phyloP scores from a whole-genome alignment of 2,797 vertebrate genomes.

The Bradypodion ventrale region DNA sequence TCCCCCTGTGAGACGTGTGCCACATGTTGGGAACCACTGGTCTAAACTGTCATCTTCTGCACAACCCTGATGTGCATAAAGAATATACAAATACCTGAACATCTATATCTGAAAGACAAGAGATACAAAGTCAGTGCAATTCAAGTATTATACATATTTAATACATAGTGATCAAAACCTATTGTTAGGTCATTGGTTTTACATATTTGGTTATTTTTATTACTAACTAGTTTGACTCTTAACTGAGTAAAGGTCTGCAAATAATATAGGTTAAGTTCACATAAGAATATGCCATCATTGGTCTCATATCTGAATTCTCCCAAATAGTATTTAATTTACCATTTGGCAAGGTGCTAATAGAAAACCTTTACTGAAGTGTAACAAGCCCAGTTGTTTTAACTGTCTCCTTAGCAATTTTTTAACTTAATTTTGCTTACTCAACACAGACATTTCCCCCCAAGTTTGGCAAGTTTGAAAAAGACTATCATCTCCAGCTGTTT shows the following conservation, averaged over 20 bases:
- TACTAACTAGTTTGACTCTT: neutral
- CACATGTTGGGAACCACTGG: too few species aligned
- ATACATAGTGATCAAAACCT: neutral
- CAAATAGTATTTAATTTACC: neutral
- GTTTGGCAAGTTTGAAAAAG: neutral
- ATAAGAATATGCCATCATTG: neutral
- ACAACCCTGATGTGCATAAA: neutral
- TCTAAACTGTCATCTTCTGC: neutral
- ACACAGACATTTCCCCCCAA: neutral
- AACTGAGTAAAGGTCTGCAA: neutral
- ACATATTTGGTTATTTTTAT: neutral
- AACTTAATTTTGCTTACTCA: slow-evolving; percentile 1
- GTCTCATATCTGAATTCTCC: neutral
- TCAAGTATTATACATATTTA: neutral
- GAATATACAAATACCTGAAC: neutral
- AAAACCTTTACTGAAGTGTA: neutral
- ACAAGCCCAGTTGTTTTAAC: neutral
- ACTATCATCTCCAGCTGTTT: neutral
- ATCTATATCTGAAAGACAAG: neutral
- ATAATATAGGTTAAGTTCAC: neutral
- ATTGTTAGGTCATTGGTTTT: neutral
- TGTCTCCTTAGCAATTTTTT: neutral
- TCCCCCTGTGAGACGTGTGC: too few species aligned
- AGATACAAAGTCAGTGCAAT: neutral
- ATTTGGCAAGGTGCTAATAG: neutral